Percentiles rank a stretch among this genome's conserved stretches.
Evolutionary conservation across 2,113 vertebrate species (phyloP).

Genomic region (Oreochromis aureus): DNA sequence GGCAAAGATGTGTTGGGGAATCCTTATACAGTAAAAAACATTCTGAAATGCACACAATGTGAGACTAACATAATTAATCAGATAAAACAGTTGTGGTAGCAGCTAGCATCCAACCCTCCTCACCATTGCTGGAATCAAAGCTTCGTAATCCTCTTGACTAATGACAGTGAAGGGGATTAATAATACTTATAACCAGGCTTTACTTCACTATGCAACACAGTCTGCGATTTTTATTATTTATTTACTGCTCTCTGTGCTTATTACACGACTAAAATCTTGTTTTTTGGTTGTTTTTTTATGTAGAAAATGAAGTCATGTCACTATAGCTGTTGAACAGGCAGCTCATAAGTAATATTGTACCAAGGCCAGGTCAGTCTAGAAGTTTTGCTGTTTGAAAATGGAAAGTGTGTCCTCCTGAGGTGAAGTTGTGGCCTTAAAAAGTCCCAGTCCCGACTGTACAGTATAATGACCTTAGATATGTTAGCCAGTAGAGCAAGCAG

Average conservation of each 20-base stretch:
- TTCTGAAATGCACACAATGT: neutral
- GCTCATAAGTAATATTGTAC: neutral
- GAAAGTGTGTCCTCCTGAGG: conserved; percentile 16
- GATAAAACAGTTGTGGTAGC: neutral
- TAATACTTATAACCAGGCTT: neutral
- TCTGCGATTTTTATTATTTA: neutral
- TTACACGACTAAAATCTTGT: neutral
- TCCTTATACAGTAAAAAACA: neutral
- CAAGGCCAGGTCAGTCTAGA: neutral
- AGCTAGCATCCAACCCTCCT: neutral
- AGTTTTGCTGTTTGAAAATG: conserved; percentile 7
- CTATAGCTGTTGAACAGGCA: neutral
- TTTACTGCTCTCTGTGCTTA: neutral
- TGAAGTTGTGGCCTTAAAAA: conserved; percentile 15
- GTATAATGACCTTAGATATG: conserved; percentile 57
- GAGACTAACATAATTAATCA: neutral
- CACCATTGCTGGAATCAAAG: neutral
- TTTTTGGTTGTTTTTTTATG: neutral
- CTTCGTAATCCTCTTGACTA: neutral
- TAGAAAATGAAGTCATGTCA: neutral
- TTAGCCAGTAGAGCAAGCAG: conserved; percentile 38
- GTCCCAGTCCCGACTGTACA: conserved; percentile 13
- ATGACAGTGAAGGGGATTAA: neutral
- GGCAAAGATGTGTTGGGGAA: neutral
- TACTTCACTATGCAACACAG: neutral